These are phyloP conservation scores for Rugalucina vietnamica DNA, from an alignment of 2,888 invertebrate species.

Conservation along the genomic window DNA sequence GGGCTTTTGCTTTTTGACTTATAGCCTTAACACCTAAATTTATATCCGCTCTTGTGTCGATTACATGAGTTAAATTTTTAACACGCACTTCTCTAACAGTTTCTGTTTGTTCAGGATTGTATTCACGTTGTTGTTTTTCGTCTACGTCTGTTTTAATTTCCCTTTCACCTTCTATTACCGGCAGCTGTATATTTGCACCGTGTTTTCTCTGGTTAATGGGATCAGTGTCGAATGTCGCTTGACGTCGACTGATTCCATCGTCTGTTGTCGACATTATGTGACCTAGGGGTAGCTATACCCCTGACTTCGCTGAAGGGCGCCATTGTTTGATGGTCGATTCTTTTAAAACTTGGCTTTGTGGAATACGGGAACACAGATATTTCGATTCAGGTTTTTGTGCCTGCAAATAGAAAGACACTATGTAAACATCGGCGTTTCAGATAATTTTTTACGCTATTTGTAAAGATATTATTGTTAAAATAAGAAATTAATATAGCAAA, in stretches of 20 bases:
- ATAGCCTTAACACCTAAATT: background rate
- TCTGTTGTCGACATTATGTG: background rate
- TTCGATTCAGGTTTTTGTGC: too few relatives aligned
- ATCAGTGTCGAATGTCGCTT: slow-evolving; percentile 71
- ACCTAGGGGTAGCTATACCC: background rate
- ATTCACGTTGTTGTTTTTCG: background rate
- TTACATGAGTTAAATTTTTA: background rate
- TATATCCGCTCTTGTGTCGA: background rate
- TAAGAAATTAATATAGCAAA: too few relatives aligned
- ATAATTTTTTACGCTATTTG: too few relatives aligned
- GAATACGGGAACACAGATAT: too few relatives aligned
- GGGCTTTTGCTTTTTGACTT: background rate
- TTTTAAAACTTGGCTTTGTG: too few relatives aligned
- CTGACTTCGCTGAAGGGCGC: too few relatives aligned
- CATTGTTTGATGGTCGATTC: too few relatives aligned
- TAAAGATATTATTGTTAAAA: too few relatives aligned
- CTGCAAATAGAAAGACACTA: too few relatives aligned
- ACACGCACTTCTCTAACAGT: background rate
- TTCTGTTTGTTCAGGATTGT: too few relatives aligned
- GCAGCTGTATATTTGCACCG: background rate
- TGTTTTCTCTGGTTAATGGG: slow-evolving; percentile 16
- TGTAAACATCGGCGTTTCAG: too few relatives aligned
- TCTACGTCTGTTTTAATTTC: background rate
- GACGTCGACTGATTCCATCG: slow-evolving; percentile 2
- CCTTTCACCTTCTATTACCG: background rate